Evolutionary conservation across 1,140 invertebrate species (phyloP), one percentile per base, ranked within the genome.

Genomic region (Drosophila jambulina): DNA sequence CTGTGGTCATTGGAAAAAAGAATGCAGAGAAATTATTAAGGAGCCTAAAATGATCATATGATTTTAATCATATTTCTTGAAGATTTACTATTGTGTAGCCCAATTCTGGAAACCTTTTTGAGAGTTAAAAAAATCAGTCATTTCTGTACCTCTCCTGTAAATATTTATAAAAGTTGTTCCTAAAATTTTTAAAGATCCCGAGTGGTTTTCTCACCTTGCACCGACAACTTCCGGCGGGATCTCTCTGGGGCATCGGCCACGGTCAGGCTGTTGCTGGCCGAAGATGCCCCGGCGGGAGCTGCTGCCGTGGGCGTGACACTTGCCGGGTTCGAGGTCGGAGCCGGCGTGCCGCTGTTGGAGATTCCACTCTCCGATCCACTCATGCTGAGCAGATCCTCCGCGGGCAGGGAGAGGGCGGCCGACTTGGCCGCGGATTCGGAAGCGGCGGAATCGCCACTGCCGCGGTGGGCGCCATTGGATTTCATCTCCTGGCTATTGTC

Each of bases 161-260:
- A 34, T 32, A 32, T 13, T 12, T 34, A 34, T 13, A 36, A 36
- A 36, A 36, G 10, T 4, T 34, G 10, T 12, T 34, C 10, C 3
- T 12, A 3, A 13, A 36, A 36, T 36, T 4, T 36, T 13, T 36
- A 36, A 36, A 5, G 13, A 36, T 13, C 5, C 34, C 32, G 36
- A 42, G 1, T 25, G 2, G 9, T 17, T 15, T 46, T 49, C 76
- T 77, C 51, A 93, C 92, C 92, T 78, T 93, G 92, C 15, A 93
- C 92, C 13, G 92, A 93, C 27, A 93, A 54, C 54, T 92, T 93
- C 15, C 92, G 71, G 7, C 84, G 65, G 4, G 72, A 83, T 69
- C 76, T 57, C n/a, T 92, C 86, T 1, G 92, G 91, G 8, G 78
- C 83, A 17, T 91, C 91, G 40, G 79, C 51, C 6, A 91, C 78